phyloP scores from a whole-genome alignment of 2,888 invertebrate genomes.

The Thereva nobilitata region DNA sequence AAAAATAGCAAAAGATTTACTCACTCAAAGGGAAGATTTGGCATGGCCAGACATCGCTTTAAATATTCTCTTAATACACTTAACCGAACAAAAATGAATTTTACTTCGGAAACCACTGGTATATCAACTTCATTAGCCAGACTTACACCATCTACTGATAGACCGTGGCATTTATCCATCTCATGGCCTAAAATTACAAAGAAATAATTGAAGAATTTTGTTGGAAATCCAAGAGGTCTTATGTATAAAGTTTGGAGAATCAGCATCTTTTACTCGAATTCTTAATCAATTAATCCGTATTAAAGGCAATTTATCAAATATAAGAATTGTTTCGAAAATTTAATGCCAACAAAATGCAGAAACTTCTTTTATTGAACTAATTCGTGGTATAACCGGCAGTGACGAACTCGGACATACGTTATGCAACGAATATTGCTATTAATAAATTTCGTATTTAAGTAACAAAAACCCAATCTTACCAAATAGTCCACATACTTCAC shows the following conservation, averaged over 20 bases:
- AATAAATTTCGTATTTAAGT: no score
- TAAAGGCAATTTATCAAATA: no score
- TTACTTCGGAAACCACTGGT: conserved; percentile 73
- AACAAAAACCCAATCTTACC: conserved; percentile 56
- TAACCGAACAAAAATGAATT: conserved; percentile 92
- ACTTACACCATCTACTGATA: conserved; percentile 63
- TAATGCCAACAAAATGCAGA: neutral
- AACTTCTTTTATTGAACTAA: no score
- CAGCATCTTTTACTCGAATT: no score
- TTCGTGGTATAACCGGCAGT: no score
- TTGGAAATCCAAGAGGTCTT: no score
- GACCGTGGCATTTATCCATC: conserved; percentile 89
- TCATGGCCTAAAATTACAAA: conserved; percentile 68
- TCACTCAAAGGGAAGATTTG: conserved; percentile 81
- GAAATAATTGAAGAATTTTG: no score
- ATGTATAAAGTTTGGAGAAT: no score
- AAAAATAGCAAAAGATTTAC: conserved; percentile 12
- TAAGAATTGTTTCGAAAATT: conserved; percentile 56
- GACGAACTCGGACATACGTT: no score
- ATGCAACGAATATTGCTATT: no score
- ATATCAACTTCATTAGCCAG: conserved; percentile 60
- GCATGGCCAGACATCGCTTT: conserved; percentile 85
- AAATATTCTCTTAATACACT: conserved; percentile 92
- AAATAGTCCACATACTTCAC: conserved; percentile 89
- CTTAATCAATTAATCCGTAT: no score